A percentile compares a stretch with the other conserved stretches of the same genome.
Evolutionary conservation across 2,113 vertebrate genomes (phyloP).

Genomic region (Oceanites oceanicus): DNA sequence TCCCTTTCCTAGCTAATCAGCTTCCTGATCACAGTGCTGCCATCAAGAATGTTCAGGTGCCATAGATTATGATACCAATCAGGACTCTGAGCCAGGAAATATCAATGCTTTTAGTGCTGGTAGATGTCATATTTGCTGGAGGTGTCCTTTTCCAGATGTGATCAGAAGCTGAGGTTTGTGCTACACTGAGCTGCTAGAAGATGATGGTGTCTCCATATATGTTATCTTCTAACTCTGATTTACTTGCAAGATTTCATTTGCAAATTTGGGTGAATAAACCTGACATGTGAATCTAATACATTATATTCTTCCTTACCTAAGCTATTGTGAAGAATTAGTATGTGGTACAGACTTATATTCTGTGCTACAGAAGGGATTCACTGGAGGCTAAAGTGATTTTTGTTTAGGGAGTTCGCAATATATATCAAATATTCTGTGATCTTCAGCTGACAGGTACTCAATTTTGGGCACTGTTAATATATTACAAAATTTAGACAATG

Average conservation of each 20-base stretch:
- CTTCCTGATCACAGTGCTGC: neutral
- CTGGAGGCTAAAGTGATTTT: neutral
- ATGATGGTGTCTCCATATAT: neutral
- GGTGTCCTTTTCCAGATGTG: neutral
- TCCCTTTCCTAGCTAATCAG: conserved; percentile 19
- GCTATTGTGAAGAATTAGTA: neutral
- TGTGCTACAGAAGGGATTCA: neutral
- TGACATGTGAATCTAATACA: neutral
- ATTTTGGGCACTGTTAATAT: neutral
- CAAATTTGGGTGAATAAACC: neutral
- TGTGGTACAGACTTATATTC: neutral
- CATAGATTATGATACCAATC: neutral
- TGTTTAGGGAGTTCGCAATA: neutral
- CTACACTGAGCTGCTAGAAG: neutral
- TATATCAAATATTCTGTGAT: neutral
- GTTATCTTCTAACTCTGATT: neutral
- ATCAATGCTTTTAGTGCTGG: neutral
- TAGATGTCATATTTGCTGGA: neutral
- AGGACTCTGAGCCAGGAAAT: neutral
- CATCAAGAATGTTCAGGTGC: neutral
- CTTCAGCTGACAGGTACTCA: neutral
- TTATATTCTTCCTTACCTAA: neutral
- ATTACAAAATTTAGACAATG: neutral
- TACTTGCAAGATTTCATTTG: neutral
- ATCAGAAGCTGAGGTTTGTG: neutral